These are phyloP conservation scores for Hanleya hanleyi DNA, from an alignment of 2,888 invertebrate species.

Conservation along the genomic window DNA sequence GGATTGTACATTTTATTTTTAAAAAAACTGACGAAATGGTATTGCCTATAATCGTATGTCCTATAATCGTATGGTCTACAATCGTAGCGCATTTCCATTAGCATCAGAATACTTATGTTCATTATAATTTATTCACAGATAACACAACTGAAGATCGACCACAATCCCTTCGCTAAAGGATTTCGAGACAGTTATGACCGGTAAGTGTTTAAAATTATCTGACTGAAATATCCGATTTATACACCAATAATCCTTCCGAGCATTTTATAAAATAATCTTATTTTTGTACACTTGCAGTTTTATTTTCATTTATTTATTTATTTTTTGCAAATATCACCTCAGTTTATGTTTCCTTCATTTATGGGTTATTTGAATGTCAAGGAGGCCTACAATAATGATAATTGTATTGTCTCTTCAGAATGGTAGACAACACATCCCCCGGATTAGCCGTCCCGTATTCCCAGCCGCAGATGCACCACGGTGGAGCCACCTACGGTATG, in stretches of 20 bases:
- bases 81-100: not conserved
- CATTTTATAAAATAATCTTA: not conserved
- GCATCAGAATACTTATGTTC: not conserved
- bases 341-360: not conserved
- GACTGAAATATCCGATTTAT: too few species aligned
- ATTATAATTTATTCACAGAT: conserved; percentile 62
- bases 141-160: conserved; percentile 73
- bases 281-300: too few species aligned
- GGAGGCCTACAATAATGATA: too few species aligned
- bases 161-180: conserved; percentile 75
- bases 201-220: conserved; percentile 33
- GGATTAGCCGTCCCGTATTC: not conserved
- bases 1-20: too few species aligned
- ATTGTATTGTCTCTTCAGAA: too few species aligned
- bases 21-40: too few species aligned
- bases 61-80: not conserved
- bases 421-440: too few species aligned
- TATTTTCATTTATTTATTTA: not conserved
- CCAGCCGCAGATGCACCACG: not conserved
- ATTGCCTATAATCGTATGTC: not conserved
- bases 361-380: not conserved
- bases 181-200: conserved; percentile 70
- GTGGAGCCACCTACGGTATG: not conserved
- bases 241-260: not conserved
- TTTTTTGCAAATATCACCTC: too few species aligned